Base-by-base conservation (phyloP, 2,113 vertebrate genomes). In the Zeus faber region DNA sequence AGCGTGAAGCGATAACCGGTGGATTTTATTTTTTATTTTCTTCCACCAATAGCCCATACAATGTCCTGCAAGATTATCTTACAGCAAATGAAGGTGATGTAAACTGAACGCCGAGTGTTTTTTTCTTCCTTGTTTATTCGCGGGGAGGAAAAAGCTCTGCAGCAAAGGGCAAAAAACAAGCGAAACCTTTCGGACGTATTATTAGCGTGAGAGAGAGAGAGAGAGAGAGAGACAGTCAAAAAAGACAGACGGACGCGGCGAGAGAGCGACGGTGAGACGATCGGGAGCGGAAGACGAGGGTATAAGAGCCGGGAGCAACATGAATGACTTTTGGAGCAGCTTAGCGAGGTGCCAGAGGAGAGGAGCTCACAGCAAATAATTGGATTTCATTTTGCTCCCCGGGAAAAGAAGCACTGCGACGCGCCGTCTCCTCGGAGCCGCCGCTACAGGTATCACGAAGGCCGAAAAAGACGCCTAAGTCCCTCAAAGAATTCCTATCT, bases 341-440 rank as follows among this genome's bases (percentile, higher is more conserved):
- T 70, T 78, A 67, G 58, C 46, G 56, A 67, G 61, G 51, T 62
- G 58, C 65, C 59, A 73, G 70, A 62, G 56, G 53, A 67, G 9
- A 35, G 58, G 63, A 74, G 50, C 70, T 72, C 37, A 49, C 50
- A 59, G 59, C 67, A 76, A 73, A 60, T 81, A 75, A 84, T 76
- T 79, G 74, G 76, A 80, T 85, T 81, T 70, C 49, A 66, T 72
- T 80, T 73, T 67, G 25, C 62, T 65, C 60, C 17, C 4, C 40
- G 22, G 64, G 35, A 55, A 33, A 46, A 22, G 60, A 52, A 55
- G 13, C 14, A 52, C 10, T 8, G 13, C 66, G 70, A 66, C 52
- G 60, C 46, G 31, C 50, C 26, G 43, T 65, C 52, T 65, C 48
- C 27, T 50, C 11, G 5, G 54, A 76, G 60, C 54, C 65, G 4